phyloP scores from a whole-genome alignment of 2,797 vertebrate genomes.

The Coilia nasus region DNA sequence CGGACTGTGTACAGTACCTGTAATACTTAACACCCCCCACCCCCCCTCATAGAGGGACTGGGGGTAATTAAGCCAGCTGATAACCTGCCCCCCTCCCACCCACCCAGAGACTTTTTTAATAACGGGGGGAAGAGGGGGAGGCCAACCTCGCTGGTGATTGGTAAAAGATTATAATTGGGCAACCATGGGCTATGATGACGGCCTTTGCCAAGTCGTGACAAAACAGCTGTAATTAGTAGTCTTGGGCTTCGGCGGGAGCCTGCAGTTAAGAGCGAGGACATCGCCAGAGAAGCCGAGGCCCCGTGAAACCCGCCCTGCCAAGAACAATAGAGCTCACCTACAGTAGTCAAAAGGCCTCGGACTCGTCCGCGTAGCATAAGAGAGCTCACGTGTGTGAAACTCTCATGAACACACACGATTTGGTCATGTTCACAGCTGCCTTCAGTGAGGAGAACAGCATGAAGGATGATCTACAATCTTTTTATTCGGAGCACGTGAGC shows the following conservation, averaged over 20 bases:
- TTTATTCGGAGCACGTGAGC: background rate
- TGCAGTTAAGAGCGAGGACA: slow-evolving; percentile 58
- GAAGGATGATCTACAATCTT: background rate
- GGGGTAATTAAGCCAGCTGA: slow-evolving; percentile 49
- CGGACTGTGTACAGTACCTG: slow-evolving; percentile 61
- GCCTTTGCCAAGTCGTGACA: slow-evolving; percentile 61
- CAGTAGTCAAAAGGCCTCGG: slow-evolving; percentile 3
- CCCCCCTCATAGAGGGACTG: slow-evolving; percentile 50
- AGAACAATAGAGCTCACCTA: slow-evolving; percentile 9
- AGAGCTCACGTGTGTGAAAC: slow-evolving; percentile 37
- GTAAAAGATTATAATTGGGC: slow-evolving; percentile 64
- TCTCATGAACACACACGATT: background rate
- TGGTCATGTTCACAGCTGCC: background rate
- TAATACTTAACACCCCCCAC: slow-evolving; percentile 48
- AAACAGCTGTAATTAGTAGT: slow-evolving; percentile 63
- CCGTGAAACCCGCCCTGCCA: slow-evolving; percentile 34
- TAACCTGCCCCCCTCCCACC: slow-evolving; percentile 42
- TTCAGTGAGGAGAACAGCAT: background rate
- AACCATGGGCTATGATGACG: slow-evolving; percentile 58
- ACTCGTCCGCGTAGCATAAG: slow-evolving; percentile 29
- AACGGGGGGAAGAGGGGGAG: slow-evolving; percentile 55
- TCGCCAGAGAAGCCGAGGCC: slow-evolving; percentile 48
- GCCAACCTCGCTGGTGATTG: slow-evolving; percentile 64
- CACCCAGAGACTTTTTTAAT: slow-evolving; percentile 50
- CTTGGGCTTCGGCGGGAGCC: slow-evolving; percentile 54